Evolutionary conservation across 2,797 vertebrate genomes (phyloP).

Genomic region (Manis javanica): DNA sequence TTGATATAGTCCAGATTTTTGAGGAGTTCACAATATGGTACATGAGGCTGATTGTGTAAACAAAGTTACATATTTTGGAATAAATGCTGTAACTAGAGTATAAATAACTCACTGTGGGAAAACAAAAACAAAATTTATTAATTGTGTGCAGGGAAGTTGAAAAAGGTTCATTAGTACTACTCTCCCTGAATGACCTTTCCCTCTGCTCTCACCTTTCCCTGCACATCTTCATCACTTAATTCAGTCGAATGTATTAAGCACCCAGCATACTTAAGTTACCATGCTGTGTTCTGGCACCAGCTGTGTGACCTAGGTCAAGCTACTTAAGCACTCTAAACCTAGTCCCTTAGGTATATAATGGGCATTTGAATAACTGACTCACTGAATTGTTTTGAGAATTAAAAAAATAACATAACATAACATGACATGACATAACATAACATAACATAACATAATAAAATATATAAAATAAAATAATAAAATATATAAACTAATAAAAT

Average conservation of each 20-base stretch:
- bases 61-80: neutral
- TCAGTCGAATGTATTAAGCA: neutral
- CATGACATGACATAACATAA: no score
- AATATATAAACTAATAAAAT: no score
- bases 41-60: slow-evolving; percentile 21
- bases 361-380: neutral
- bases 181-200: neutral
- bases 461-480: no score
- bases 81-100: neutral
- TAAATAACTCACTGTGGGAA: neutral
- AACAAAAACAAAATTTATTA: slow-evolving; percentile 9
- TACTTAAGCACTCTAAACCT: neutral
- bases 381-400: neutral
- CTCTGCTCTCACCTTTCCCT: neutral
- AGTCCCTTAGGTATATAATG: neutral
- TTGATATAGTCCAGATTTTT: slow-evolving; percentile 6
- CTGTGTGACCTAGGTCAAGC: neutral
- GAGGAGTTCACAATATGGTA: neutral
- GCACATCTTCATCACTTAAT: neutral
- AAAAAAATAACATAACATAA: neutral
- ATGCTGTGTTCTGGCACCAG: neutral
- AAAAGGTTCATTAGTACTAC: neutral
- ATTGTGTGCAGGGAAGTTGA: neutral
- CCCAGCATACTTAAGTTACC: neutral
- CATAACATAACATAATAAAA: no score